These are phyloP conservation scores for Acanthopagrus latus DNA, from an alignment of 2,797 vertebrate species.

Conservation along the genomic window DNA sequence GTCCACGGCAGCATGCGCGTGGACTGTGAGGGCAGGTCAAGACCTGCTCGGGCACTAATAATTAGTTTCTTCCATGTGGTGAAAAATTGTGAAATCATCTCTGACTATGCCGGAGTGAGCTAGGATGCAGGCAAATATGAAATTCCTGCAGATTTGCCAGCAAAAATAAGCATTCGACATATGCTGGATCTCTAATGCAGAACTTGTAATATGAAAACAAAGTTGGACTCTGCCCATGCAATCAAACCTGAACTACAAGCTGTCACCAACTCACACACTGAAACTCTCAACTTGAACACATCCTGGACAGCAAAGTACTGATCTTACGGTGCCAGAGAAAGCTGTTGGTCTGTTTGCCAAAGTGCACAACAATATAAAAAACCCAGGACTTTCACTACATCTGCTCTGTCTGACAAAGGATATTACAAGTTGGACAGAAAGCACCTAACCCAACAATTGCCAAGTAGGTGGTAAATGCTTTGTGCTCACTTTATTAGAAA, in stretches of 20 bases:
- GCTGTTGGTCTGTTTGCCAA: not conserved
- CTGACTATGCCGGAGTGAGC: not conserved
- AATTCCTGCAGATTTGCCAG: not conserved
- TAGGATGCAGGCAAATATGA: not conserved
- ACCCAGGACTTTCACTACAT: conserved; percentile 15
- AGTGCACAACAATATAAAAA: conserved; percentile 7
- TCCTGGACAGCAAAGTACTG: conserved; percentile 14
- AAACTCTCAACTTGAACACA: conserved; percentile 9
- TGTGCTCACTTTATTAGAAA: conserved; percentile 32
- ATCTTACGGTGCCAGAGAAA: not conserved
- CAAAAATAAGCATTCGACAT: conserved; percentile 4
- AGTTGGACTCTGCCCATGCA: not conserved
- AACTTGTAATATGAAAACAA: not conserved
- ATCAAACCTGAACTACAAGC: conserved; percentile 23
- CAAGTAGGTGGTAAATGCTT: not conserved
- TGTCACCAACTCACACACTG: conserved; percentile 16
- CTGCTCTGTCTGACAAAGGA: conserved; percentile 4
- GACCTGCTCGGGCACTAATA: too few relatives aligned
- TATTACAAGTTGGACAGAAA: conserved; percentile 22
- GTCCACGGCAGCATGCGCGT: too few relatives aligned
- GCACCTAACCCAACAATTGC: conserved; percentile 3
- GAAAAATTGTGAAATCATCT: conserved; percentile 12
- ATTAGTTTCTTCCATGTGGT: conserved; percentile 1
- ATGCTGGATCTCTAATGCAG: not conserved
- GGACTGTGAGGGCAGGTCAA: too few relatives aligned